These are phyloP conservation scores for Tetraneura akinire DNA, from an alignment of 1,140 invertebrate genomes.

Conservation along the genomic window DNA sequence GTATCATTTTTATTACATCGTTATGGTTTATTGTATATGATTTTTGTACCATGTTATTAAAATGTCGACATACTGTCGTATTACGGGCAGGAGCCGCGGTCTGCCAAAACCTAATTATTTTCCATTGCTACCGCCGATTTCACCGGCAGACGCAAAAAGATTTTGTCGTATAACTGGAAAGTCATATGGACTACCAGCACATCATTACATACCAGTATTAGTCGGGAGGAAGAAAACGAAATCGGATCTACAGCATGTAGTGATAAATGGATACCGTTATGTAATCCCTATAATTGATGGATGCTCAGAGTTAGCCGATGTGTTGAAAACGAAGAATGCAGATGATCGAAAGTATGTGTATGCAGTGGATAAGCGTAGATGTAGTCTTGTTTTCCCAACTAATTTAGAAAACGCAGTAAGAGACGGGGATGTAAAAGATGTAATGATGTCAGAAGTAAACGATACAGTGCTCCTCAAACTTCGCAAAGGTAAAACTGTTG, in stretches of 20 bases:
- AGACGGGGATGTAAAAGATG: conserved; percentile 74
- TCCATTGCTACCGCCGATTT: conserved; percentile 76
- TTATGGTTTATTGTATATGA: neutral
- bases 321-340: conserved; percentile 63
- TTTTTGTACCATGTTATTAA: conserved; percentile 35
- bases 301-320: conserved; percentile 65
- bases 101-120: conserved; percentile 82
- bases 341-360: conserved; percentile 72
- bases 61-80: conserved; percentile 70
- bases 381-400: conserved; percentile 74
- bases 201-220: conserved; percentile 77
- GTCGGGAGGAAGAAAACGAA: conserved; percentile 58
- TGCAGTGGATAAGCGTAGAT: conserved; percentile 71
- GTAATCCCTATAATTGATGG: conserved; percentile 72
- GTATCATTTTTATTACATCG: too few species aligned
- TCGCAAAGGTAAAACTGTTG: conserved; percentile 56
- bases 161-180: conserved; percentile 81
- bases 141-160: conserved; percentile 76
- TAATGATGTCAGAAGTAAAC: conserved; percentile 73
- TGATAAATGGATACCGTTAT: conserved; percentile 72
- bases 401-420: conserved; percentile 74
- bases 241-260: conserved; percentile 61
- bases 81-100: conserved; percentile 76
- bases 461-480: conserved; percentile 73
- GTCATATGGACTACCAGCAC: conserved; percentile 73